Base-by-base conservation (phyloP, 1,140 invertebrate species). In the Bombyx mandarina region DNA sequence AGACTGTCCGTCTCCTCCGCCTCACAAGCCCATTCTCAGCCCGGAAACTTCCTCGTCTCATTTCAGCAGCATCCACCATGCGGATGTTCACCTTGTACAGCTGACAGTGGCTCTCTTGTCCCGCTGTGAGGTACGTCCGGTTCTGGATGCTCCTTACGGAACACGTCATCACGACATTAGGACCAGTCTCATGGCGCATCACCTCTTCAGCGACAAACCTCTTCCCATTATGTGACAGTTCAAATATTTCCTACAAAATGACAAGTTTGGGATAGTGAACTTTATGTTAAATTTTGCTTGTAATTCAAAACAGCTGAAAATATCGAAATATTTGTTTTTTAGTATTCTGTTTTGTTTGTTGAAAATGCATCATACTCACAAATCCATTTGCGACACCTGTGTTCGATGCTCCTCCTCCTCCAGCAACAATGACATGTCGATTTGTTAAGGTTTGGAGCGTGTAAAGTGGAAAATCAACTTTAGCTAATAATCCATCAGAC, bases 311-410 rank as follows among this genome's bases (percentile, higher is more conserved):
- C 54, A 67, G 60, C 54, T 78, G 75, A 79, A 76, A 73, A 78
- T 75, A 73, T 72, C 54, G 9, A 42, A 8, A 7, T 22, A 52
- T 35, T 10, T 8, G 10, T 42, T 52, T 42, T 42, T 10, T 3
- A 52, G 51, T 26, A 43, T 22, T 35, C 7, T 35, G 6, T 26
- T 52, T 52, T 22, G 6, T 22, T 22, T 35, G 2, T 4, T 9
- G 1, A 9, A 52, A 52, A 60, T 70, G 63, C 67, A 73, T 71
- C 43, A 73, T 60, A 91, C 93, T 92, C 88, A 95, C 97, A 90
- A 99, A 97, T 85, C 96, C 95, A 91, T 99, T 99, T 12, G 94
- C 93, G 59, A 99, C 94, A 26, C 98, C 98, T 49, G 97, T 99
- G 88, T 97, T 98, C 18, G 96, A 93, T 12, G 94, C 93, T 52